A percentile compares a stretch with the other conserved stretches of the same genome.
phyloP scores from a whole-genome alignment of 2,797 vertebrate species.

The Diplodus puntazzo region DNA sequence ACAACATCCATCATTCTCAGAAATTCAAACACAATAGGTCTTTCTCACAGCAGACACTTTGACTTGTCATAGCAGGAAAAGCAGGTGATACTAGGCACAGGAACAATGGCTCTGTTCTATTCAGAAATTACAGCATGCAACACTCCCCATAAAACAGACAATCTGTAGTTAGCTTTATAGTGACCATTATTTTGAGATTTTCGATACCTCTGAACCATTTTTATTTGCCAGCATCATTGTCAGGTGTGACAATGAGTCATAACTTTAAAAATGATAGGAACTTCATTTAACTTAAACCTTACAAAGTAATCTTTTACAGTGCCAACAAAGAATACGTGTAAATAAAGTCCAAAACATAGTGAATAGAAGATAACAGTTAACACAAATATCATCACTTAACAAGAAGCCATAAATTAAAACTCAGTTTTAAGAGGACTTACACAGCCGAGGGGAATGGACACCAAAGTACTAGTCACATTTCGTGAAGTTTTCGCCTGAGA shows the following conservation, averaged over 20 bases:
- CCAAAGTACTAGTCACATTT: no score
- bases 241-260: no score
- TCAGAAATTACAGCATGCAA: background rate
- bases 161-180: background rate
- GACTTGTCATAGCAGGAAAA: background rate
- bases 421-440: no score
- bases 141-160: background rate
- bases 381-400: no score
- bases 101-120: background rate
- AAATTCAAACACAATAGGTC: background rate
- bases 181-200: no score
- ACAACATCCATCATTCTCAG: constrained; percentile 21
- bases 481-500: no score
- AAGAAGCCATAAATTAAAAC: no score
- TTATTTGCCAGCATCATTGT: no score
- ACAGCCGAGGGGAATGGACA: no score
- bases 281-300: background rate
- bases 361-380: no score
- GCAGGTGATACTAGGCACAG: background rate
- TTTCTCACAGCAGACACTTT: constrained; percentile 4
- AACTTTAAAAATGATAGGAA: no score
- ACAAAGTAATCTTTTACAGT: background rate
- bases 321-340: background rate
- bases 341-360: background rate
- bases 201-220: no score